Base-by-base conservation (phyloP, 2,113 vertebrate species). In the Corythornis madagascariensis region DNA sequence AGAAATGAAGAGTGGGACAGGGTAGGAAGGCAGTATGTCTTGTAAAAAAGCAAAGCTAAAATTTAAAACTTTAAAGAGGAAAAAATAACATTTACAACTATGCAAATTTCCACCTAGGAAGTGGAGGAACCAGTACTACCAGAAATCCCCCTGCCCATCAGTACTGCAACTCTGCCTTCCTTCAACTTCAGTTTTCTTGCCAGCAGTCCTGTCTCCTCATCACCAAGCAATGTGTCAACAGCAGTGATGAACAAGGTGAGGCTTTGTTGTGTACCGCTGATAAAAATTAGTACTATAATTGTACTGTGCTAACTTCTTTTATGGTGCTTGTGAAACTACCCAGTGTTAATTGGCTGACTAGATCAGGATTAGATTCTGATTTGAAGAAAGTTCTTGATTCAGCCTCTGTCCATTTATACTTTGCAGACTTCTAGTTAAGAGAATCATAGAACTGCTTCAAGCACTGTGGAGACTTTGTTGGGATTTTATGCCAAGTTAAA, bases 61-160 rank as follows among this genome's bases (percentile, higher is more conserved):
- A 60, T 92, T 7, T 53, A 83, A 48, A 88, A 31, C 88, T 95
- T 16, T 53, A 75, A 76, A 43, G 42, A 67, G 35, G 35, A 69
- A 67, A 59, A 50, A 26, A 12, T 13, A 11, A 64, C 35, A 61
- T 93, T 25, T 63, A 66, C 38, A 86, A 40, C 89, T 20, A 16
- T 38, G 50, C 13, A 78, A 90, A 75, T 94, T 25, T 77, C 55
- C 64, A 53, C 95, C n/a, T 91, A 98, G 99, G 97, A 98, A 93
- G 77, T 92, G 38, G 98, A 98, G 76, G 94, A 97, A 18, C 98
- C 97, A 19, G 96, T 97, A 43, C 98, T 99, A 86, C 99, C 99
- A 1, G 93, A 97, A 71, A 97, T 99, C 80, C 98, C 98, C 60
- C 97, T 99, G 33, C 99, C 99, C 73, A 98, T 99, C 94, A 97